A percentile compares a stretch with the other conserved stretches of the same genome.
phyloP scores from a whole-genome alignment of 2,888 invertebrate species.

The Megastigmus dorsalis region DNA sequence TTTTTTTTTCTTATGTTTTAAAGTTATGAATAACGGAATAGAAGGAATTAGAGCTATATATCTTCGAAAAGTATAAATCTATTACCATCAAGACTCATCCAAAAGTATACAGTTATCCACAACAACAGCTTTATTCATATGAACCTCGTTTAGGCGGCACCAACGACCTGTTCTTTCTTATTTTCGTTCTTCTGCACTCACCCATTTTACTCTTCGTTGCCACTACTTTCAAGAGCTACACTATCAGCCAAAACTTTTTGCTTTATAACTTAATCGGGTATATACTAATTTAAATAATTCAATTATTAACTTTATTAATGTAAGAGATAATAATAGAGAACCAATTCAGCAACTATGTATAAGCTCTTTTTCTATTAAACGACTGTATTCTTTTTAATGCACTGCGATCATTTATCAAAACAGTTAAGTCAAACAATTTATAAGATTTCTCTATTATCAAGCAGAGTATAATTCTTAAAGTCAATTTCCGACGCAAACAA shows the following conservation, averaged over 20 bases:
- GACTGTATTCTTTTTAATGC: too few species aligned
- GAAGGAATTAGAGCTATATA: background rate
- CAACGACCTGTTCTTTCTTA: slow-evolving; percentile 27
- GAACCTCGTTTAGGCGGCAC: background rate
- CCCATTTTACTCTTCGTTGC: slow-evolving; percentile 15
- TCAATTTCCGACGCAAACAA: too few species aligned
- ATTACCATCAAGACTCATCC: background rate
- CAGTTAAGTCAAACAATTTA: too few species aligned
- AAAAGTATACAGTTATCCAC: background rate
- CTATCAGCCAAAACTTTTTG: background rate
- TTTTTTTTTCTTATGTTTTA: background rate
- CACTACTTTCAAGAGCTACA: slow-evolving; percentile 30
- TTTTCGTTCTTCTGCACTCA: slow-evolving; percentile 21
- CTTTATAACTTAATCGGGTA: background rate
- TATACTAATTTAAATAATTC: background rate
- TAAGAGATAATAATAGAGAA: background rate
- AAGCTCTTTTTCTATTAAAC: background rate
- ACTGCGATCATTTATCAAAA: too few species aligned
- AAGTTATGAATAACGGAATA: background rate
- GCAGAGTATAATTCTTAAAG: too few species aligned
- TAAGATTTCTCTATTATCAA: too few species aligned
- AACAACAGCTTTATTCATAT: background rate
- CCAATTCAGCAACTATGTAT: background rate
- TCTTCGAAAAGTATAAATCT: background rate
- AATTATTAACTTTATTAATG: background rate